Conservation (phyloP, 1,140 invertebrate genomes). For the Melitaea cinxia region DNA sequence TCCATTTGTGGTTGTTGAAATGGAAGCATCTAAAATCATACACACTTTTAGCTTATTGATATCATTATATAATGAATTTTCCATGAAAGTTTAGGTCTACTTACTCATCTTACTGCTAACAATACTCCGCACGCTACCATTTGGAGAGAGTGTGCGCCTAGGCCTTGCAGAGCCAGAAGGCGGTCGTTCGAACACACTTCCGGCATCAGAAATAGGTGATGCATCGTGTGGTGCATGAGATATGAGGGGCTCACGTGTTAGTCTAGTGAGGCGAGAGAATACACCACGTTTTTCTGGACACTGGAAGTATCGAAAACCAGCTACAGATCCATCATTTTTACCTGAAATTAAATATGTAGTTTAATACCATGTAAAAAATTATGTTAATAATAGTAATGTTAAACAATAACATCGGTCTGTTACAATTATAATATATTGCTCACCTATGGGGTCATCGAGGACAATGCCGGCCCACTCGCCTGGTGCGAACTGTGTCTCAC, state of each 20-base stretch:
- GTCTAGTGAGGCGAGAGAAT: conserved; percentile 94
- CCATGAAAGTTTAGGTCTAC: conserved; percentile 22
- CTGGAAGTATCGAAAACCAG: conserved; percentile 95
- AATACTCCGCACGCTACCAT: conserved; percentile 77
- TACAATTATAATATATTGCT: background rate
- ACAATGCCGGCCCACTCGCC: conserved; percentile 99
- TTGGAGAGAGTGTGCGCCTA: conserved; percentile 73
- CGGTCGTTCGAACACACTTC: conserved; percentile 71
- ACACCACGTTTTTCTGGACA: conserved; percentile 96
- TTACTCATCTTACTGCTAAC: conserved; percentile 81
- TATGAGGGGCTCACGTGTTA: conserved; percentile 88
- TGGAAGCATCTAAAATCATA: conserved; percentile 85
- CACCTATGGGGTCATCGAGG: conserved; percentile 95
- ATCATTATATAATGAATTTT: too few relatives aligned
- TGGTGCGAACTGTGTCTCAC: conserved; percentile 97
- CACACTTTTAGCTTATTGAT: too few relatives aligned
- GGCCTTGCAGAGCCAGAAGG: conserved; percentile 64
- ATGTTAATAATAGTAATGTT: background rate
- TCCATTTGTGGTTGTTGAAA: conserved; percentile 82
- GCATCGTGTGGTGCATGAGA: conserved; percentile 73
- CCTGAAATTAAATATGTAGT: conserved; percentile 82
- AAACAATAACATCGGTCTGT: background rate
- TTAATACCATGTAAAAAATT: background rate
- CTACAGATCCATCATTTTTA: conserved; percentile 98
- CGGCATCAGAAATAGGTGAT: conserved; percentile 71